Evolutionary conservation across 2,888 invertebrate species (phyloP).

Genomic region (Ferrisia virgata): DNA sequence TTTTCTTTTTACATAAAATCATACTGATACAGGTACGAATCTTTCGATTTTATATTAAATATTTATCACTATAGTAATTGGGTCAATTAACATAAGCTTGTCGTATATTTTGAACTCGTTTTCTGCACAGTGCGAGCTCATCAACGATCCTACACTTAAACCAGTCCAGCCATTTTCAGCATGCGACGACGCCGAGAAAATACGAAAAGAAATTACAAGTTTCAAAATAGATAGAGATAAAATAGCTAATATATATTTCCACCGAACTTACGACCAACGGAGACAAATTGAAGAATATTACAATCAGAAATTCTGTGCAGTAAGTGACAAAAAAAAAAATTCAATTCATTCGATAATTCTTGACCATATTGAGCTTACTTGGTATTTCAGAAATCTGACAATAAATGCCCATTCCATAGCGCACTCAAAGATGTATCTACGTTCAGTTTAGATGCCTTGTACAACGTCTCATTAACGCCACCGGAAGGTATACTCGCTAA

Average conservation of each 20-base stretch:
- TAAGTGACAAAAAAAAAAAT: not conserved
- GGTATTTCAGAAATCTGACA: not conserved
- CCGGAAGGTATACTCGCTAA: not conserved
- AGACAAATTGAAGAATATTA: not conserved
- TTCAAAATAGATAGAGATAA: not conserved
- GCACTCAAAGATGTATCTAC: not conserved
- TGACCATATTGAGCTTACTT: not conserved
- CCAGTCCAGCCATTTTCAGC: not conserved
- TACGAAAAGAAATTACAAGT: not conserved
- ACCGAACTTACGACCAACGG: not conserved
- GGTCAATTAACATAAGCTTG: too few species aligned
- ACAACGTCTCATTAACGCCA: not conserved
- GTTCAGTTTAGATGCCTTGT: not conserved
- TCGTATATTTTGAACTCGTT: too few species aligned
- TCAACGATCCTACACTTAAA: not conserved
- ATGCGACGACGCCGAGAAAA: not conserved
- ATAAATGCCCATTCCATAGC: not conserved
- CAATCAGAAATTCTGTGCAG: not conserved
- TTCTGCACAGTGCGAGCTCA: not conserved
- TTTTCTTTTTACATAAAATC: too few species aligned
- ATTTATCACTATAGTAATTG: too few species aligned
- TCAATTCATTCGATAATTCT: not conserved
- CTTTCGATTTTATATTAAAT: too few species aligned
- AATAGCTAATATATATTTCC: not conserved
- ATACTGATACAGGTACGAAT: too few species aligned